Conservation (phyloP, 2,113 vertebrate species). For the Lethenteron camtschaticum region DNA sequence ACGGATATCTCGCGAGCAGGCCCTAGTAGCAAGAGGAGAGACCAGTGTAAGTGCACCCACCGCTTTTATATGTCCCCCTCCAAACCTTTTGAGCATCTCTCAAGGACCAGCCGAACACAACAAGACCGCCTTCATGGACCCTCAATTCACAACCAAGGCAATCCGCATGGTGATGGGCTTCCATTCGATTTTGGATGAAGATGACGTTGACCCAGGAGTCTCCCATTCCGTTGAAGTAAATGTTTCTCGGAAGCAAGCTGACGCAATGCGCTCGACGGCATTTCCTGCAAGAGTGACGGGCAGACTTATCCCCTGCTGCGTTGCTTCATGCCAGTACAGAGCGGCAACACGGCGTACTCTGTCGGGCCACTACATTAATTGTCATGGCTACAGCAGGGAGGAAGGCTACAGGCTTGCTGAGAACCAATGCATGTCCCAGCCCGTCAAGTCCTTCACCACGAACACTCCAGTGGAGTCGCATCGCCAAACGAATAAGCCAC, state of each 20-base stretch:
- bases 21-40: too few relatives aligned
- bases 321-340: conserved; percentile 1
- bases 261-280: background rate
- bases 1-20: too few relatives aligned
- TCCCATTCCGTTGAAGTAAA: background rate
- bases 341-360: background rate
- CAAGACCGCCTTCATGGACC: too few relatives aligned
- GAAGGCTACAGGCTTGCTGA: background rate
- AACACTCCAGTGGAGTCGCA: too few relatives aligned
- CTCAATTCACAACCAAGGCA: too few relatives aligned
- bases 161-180: background rate
- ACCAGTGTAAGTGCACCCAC: too few relatives aligned
- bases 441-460: too few relatives aligned
- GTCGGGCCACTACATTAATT: background rate
- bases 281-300: background rate
- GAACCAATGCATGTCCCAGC: too few relatives aligned
- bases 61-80: too few relatives aligned
- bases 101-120: too few relatives aligned
- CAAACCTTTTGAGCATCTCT: too few relatives aligned
- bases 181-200: background rate
- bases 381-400: background rate
- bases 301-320: background rate
- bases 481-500: too few relatives aligned
- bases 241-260: background rate
- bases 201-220: background rate